Percentiles rank a stretch among this genome's conserved stretches.
These are phyloP conservation scores for Chiroxiphia lanceolata DNA, from an alignment of 2,797 vertebrate species.

Conservation along the genomic window DNA sequence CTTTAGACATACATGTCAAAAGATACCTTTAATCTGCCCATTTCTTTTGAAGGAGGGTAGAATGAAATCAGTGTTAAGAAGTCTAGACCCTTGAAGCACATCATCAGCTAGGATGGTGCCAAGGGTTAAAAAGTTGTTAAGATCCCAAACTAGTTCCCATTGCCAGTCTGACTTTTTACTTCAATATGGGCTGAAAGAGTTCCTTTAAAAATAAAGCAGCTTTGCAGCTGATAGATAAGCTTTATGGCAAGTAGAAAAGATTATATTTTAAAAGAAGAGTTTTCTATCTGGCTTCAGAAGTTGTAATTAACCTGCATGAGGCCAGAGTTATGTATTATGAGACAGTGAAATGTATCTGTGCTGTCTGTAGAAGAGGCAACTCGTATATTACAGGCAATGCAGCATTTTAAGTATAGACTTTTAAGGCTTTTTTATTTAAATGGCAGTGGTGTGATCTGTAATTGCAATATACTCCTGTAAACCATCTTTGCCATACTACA, in stretches of 20 bases:
- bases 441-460: conserved; percentile 17
- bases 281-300: background rate
- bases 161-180: background rate
- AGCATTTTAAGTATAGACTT: background rate
- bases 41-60: background rate
- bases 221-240: background rate
- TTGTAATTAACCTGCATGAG: conserved; percentile 36
- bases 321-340: background rate
- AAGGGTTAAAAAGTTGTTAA: background rate
- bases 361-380: background rate
- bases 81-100: background rate
- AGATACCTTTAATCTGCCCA: background rate
- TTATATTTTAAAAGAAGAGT: conserved; percentile 10
- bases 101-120: background rate
- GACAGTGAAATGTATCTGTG: background rate
- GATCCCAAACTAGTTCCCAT: background rate
- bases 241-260: background rate
- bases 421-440: conserved; percentile 21
- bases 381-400: background rate
- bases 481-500: background rate
- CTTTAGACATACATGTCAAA: background rate
- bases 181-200: background rate
- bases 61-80: background rate
- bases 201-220: background rate
- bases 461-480: conserved; percentile 14